Percentiles rank a stretch among this genome's conserved stretches.
Evolutionary conservation across 1,140 invertebrate genomes (phyloP).

Genomic region (Zaprionus ornatus): DNA sequence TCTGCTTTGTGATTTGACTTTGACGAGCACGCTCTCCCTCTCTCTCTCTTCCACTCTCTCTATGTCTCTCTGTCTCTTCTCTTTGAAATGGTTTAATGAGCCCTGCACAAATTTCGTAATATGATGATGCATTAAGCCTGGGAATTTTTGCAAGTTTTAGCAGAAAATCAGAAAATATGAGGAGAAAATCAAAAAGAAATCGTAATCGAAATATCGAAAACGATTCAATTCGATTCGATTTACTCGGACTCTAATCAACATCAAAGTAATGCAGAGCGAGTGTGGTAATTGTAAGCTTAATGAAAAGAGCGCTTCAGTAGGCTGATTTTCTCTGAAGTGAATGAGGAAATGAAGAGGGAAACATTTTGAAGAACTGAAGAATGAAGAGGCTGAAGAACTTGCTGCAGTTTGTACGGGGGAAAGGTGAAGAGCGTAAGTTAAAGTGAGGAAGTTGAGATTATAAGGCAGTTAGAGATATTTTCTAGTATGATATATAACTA

Average conservation of each 20-base stretch:
- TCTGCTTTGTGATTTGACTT: conserved; percentile 72
- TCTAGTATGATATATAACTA: no score
- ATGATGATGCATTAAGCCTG: conserved; percentile 43
- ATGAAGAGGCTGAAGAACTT: background rate
- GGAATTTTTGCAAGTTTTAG: conserved; percentile 71
- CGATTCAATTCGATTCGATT: background rate
- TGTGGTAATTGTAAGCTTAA: conserved; percentile 32
- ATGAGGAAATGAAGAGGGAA: background rate
- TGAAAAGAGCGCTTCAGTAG: conserved; percentile 39
- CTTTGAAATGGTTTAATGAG: conserved; percentile 80
- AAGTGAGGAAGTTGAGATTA: no score
- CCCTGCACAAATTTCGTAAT: conserved; percentile 68
- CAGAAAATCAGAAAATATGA: conserved; percentile 44
- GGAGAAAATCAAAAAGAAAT: conserved; percentile 2
- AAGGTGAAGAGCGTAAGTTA: no score
- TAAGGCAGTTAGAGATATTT: no score
- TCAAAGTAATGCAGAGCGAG: background rate
- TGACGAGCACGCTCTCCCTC: conserved; percentile 12
- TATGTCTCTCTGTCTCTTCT: background rate
- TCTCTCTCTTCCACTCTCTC: background rate
- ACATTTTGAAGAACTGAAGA: background rate
- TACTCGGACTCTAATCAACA: background rate
- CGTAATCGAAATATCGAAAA: background rate
- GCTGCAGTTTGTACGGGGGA: background rate
- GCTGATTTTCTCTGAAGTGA: conserved; percentile 9